Percentiles rank a stretch among this genome's conserved stretches.
Conservation (phyloP, 2,113 vertebrate species). For the Desmodus rotundus region DNA sequence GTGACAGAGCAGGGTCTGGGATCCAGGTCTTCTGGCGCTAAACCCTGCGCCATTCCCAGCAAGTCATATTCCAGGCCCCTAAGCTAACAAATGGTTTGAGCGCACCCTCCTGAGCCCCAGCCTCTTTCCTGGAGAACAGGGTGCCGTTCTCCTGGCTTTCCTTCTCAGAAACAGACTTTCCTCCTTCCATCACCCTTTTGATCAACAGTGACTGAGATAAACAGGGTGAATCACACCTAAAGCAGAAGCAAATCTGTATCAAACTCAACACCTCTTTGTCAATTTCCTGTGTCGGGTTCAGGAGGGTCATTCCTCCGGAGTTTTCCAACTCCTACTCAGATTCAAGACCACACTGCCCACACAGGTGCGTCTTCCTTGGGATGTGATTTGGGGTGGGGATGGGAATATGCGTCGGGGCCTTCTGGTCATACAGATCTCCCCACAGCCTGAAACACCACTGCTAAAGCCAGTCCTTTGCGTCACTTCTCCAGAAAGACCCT, state of each 20-base stretch:
- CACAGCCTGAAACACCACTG: not conserved
- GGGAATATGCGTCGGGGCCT: not conserved
- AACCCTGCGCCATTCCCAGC: not conserved
- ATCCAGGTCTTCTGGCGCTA: not conserved
- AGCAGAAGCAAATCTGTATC: not conserved
- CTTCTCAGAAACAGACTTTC: not conserved
- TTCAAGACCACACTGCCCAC: not conserved
- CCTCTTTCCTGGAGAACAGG: not conserved
- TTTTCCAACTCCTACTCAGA: not conserved
- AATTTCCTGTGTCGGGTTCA: not conserved
- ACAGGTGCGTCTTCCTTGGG: not conserved
- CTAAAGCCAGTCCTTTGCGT: not conserved
- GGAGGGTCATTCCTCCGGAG: not conserved
- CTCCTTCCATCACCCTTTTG: not conserved
- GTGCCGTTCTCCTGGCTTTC: not conserved
- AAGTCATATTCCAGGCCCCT: not conserved
- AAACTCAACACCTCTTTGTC: not conserved
- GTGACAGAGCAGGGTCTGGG: not conserved
- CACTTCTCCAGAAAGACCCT: not conserved
- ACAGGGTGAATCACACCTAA: constrained; percentile 20
- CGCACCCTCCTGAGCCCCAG: not conserved
- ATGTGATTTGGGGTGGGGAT: not conserved
- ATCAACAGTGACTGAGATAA: not conserved
- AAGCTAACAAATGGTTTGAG: not conserved
- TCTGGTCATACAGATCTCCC: not conserved